Evolutionary conservation across 2,888 invertebrate species (phyloP).

Genomic region (Octonoba sinensis): DNA sequence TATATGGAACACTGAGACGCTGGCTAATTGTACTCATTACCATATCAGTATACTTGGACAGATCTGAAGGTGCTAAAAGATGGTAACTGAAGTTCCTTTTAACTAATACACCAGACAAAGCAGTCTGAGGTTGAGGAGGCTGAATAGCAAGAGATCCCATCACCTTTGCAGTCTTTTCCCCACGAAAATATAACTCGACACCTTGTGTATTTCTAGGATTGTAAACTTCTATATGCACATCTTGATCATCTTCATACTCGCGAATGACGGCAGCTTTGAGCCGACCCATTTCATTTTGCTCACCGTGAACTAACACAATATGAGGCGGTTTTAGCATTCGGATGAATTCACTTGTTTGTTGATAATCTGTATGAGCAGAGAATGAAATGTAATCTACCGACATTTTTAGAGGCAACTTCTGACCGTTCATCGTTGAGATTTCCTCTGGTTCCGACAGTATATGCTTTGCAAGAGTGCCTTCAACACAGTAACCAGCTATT

Average conservation of each 20-base stretch:
- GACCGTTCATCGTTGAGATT: conserved; percentile 93
- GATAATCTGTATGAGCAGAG: conserved; percentile 98
- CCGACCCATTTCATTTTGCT: conserved; percentile 98
- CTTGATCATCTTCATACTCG: conserved; percentile 89
- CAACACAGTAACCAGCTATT: conserved; percentile 86
- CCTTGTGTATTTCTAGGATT: conserved; percentile 96
- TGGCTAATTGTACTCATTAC: conserved; percentile 93
- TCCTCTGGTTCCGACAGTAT: conserved; percentile 98
- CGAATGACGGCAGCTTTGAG: conserved; percentile 93
- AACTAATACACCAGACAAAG: conserved; percentile 91
- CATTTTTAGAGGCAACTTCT: conserved; percentile 95
- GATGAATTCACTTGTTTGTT: conserved; percentile 97
- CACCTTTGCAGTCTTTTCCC: conserved; percentile 98
- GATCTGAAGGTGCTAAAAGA: conserved; percentile 88
- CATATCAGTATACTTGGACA: conserved; percentile 96
- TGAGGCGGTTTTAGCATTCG: conserved; percentile 94
- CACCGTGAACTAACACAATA: conserved; percentile 96
- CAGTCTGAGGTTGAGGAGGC: conserved; percentile 82
- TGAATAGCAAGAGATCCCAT: conserved; percentile 93
- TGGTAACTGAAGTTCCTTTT: conserved; percentile 99
- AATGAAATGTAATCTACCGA: conserved; percentile 99
- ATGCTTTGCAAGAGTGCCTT: conserved; percentile 84
- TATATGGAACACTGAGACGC: conserved; percentile 89
- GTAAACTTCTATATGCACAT: conserved; percentile 85
- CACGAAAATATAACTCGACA: conserved; percentile 92